These are phyloP conservation scores for Nomada fabriciana DNA, from an alignment of 2,888 invertebrate species.

Conservation along the genomic window DNA sequence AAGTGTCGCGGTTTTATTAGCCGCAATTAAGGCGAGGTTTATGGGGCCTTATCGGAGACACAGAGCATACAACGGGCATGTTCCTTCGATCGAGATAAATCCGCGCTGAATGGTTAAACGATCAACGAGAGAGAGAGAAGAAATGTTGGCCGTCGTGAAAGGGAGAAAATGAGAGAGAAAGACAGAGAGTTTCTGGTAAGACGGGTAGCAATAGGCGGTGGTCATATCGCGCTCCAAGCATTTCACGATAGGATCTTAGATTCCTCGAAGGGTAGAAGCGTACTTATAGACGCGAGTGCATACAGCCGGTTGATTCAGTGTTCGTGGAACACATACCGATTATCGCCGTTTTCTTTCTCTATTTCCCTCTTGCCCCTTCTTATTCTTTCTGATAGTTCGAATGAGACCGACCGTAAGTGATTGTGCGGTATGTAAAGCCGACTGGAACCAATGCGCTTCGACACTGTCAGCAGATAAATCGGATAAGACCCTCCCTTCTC, in stretches of 20 bases:
- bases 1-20: conserved; percentile 51
- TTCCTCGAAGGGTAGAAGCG: conserved; percentile 61
- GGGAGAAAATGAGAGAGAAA: neutral
- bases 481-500: conserved; percentile 35
- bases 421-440: conserved; percentile 34
- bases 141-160: neutral
- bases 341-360: conserved; percentile 48
- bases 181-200: conserved; percentile 67
- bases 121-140: conserved; percentile 54
- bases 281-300: conserved; percentile 33
- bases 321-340: conserved; percentile 53
- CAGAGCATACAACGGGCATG: conserved; percentile 44
- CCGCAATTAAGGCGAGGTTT: conserved; percentile 54
- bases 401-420: conserved; percentile 48
- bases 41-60: conserved; percentile 42
- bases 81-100: conserved; percentile 73
- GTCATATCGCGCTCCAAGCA: conserved; percentile 80
- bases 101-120: conserved; percentile 68
- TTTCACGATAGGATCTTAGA: conserved; percentile 78
- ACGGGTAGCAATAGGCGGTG: conserved; percentile 80
- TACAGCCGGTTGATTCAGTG: conserved; percentile 38
- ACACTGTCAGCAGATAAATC: conserved; percentile 63
- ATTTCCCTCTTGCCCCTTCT: neutral
- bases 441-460: conserved; percentile 32
- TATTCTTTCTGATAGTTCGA: conserved; percentile 26